Conservation (phyloP, 1,140 invertebrate genomes). For the Bilobella aurantiaca region DNA sequence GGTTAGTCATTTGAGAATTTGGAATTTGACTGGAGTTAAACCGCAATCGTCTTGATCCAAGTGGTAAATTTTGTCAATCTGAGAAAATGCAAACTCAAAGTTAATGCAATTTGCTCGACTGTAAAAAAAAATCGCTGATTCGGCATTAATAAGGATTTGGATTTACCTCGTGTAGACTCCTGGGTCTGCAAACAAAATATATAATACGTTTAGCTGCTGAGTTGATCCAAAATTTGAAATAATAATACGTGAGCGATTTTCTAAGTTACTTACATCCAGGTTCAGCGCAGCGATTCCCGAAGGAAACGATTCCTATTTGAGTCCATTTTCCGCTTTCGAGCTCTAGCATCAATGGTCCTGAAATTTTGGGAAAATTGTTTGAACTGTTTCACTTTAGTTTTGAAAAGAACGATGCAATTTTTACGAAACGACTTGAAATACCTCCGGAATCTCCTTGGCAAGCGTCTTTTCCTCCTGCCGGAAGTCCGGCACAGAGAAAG, state of each 20-base stretch:
- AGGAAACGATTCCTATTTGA: conserved; percentile 79
- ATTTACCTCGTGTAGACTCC: conserved; percentile 22
- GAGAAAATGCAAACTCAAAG: background rate
- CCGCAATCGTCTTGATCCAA: conserved; percentile 26
- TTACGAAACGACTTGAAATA: too few relatives aligned
- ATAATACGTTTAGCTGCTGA: too few relatives aligned
- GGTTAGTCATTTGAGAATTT: too few relatives aligned
- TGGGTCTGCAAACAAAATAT: too few relatives aligned
- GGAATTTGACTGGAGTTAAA: too few relatives aligned
- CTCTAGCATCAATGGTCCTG: conserved; percentile 67
- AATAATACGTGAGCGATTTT: too few relatives aligned
- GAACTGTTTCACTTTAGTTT: background rate
- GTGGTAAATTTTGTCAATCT: conserved; percentile 26
- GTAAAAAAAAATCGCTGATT: background rate
- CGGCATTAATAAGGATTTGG: background rate
- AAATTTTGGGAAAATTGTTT: background rate
- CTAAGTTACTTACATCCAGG: too few relatives aligned
- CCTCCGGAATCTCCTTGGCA: conserved; percentile 60
- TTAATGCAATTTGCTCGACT: too few relatives aligned
- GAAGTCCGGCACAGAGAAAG: conserved; percentile 82
- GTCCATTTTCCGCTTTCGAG: conserved; percentile 59
- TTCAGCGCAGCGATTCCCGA: conserved; percentile 81
- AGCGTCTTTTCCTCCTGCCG: conserved; percentile 79
- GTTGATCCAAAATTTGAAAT: too few relatives aligned
- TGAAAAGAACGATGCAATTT: background rate